Conservation (phyloP, 53 echinoderm and acorn worm species). For the Paelopatides confundens region DNA sequence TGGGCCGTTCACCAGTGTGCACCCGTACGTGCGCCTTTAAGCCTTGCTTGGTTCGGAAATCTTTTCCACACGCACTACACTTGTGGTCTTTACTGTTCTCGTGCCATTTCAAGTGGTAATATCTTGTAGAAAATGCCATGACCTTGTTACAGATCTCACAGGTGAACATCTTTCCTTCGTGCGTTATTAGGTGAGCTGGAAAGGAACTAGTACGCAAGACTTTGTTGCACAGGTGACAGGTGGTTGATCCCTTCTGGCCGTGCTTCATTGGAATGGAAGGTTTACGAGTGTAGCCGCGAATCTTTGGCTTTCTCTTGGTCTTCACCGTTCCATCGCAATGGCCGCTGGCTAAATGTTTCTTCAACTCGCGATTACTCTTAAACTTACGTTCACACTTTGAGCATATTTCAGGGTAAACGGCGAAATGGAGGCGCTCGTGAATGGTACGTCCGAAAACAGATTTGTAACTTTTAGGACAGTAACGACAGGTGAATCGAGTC, state of each 20-base stretch:
- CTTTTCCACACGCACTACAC: neutral
- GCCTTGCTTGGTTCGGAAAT: conserved; percentile 1
- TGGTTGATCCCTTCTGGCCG: neutral
- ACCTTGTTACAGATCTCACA: conserved; percentile 27
- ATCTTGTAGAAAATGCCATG: neutral
- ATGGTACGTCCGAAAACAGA: conserved; percentile 23
- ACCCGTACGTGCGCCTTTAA: neutral
- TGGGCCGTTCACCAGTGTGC: conserved; percentile 36
- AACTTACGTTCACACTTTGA: neutral
- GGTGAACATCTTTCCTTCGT: conserved; percentile 23
- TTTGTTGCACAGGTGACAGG: neutral
- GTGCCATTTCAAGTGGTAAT: conserved; percentile 23
- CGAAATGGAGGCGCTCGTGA: conserved; percentile 32
- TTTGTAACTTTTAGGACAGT: conserved; percentile 30
- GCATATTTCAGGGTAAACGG: neutral
- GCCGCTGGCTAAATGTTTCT: neutral
- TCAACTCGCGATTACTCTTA: neutral
- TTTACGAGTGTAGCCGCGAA: neutral
- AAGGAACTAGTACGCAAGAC: neutral
- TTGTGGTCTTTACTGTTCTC: neutral
- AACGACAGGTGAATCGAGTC: neutral
- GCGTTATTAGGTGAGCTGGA: conserved; percentile 2
- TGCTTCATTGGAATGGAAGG: neutral
- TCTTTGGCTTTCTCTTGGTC: neutral
- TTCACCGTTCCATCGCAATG: neutral